phyloP scores from a whole-genome alignment of 2,113 vertebrate species.

The Halichoerus grypus region DNA sequence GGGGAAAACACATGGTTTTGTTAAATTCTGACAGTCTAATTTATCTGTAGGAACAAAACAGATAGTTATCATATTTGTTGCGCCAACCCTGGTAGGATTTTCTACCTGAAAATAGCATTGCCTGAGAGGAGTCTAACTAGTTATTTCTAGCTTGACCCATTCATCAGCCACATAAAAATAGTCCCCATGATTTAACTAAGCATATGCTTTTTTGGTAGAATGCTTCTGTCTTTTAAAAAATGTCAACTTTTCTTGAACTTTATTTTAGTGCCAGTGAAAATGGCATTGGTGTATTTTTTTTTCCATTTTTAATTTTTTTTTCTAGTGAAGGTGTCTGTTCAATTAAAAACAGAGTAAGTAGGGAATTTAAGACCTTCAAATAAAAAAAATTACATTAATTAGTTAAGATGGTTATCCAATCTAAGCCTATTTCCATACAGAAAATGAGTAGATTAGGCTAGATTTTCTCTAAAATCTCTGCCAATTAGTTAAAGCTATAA shows the following conservation, averaged over 20 bases:
- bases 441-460: neutral
- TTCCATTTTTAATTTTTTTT: neutral
- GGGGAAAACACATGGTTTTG: neutral
- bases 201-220: neutral
- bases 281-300: neutral
- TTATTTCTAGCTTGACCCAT: neutral
- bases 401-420: neutral
- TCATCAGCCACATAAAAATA: neutral
- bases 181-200: neutral
- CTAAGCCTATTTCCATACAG: neutral
- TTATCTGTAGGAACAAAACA: conserved; percentile 19
- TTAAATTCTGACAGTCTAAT: neutral
- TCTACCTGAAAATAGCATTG: conserved; percentile 51
- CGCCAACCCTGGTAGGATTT: neutral
- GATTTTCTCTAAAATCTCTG: neutral
- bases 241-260: neutral
- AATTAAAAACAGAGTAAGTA: neutral
- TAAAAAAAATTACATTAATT: neutral
- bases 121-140: neutral
- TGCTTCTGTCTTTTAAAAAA: neutral
- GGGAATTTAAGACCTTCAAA: neutral
- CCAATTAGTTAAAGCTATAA: neutral
- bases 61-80: neutral
- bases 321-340: neutral
- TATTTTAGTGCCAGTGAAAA: neutral